Evolutionary conservation across 2,888 invertebrate species (phyloP).

Genomic region (Congeria kusceri): DNA sequence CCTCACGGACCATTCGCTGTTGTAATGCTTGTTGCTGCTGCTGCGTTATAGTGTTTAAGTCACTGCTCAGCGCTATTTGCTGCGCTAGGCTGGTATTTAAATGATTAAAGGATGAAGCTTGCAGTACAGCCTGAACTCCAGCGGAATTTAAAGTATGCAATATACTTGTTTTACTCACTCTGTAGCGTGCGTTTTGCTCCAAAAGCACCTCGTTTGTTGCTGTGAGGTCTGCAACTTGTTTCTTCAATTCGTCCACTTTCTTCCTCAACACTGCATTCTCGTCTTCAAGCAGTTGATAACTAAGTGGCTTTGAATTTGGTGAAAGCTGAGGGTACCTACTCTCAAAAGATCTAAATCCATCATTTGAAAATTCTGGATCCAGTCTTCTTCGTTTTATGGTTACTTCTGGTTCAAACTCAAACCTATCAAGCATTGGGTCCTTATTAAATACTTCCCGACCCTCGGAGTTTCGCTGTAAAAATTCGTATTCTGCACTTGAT

Average conservation of each 20-base stretch:
- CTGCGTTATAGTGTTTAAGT: conserved; percentile 70
- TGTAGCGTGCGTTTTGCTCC: conserved; percentile 91
- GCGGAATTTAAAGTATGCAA: conserved; percentile 71
- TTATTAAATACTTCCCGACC: conserved; percentile 48
- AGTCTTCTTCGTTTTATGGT: conserved; percentile 73
- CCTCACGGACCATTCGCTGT: conserved; percentile 79
- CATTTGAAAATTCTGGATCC: conserved; percentile 69
- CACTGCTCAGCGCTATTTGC: conserved; percentile 82
- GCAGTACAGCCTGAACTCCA: conserved; percentile 66
- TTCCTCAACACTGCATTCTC: conserved; percentile 90
- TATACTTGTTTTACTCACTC: conserved; percentile 84
- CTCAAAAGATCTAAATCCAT: conserved; percentile 68
- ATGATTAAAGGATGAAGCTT: conserved; percentile 70
- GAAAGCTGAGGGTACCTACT: conserved; percentile 63
- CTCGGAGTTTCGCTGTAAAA: conserved; percentile 69
- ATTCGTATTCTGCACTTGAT: conserved; percentile 68
- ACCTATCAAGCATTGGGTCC: conserved; percentile 66
- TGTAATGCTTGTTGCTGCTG: conserved; percentile 81
- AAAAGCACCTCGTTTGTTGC: conserved; percentile 92
- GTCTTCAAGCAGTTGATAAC: conserved; percentile 87
- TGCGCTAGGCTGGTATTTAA: conserved; percentile 83
- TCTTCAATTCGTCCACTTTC: conserved; percentile 90
- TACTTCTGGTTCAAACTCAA: conserved; percentile 57
- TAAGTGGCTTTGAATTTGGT: conserved; percentile 68
- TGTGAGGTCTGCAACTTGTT: conserved; percentile 90